These are phyloP conservation scores for Alauda arvensis DNA, from an alignment of 2,797 vertebrate genomes.

Conservation along the genomic window DNA sequence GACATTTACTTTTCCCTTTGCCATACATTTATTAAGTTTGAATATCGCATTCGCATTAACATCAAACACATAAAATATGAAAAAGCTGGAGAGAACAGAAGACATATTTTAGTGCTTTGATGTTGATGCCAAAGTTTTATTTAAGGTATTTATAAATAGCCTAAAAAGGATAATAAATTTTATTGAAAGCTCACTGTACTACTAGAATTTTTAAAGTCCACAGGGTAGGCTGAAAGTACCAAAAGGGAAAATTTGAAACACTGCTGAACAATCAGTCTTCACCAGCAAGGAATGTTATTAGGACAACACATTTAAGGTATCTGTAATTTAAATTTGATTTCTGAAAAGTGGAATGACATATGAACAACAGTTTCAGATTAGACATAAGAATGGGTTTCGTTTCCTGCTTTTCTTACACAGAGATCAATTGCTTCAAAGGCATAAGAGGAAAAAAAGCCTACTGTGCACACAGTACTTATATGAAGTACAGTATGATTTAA, in stretches of 20 bases:
- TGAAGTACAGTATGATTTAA: constrained; percentile 1
- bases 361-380: neutral
- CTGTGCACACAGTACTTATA: neutral
- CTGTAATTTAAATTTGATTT: constrained; percentile 57
- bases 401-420: neutral
- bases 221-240: constrained; percentile 56
- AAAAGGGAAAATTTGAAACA: constrained; percentile 62
- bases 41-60: constrained; percentile 70
- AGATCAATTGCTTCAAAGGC: constrained; percentile 9
- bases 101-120: constrained; percentile 71
- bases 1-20: constrained; percentile 68
- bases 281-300: constrained; percentile 55
- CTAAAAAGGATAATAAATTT: constrained; percentile 75
- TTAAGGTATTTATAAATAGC: constrained; percentile 72
- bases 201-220: constrained; percentile 61
- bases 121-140: constrained; percentile 70
- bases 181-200: constrained; percentile 66
- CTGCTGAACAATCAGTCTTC: constrained; percentile 67
- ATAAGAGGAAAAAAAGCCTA: neutral
- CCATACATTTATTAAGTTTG: constrained; percentile 64
- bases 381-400: neutral
- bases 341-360: constrained; percentile 16
- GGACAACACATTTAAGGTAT: constrained; percentile 61
- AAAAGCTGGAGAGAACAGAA: constrained; percentile 68
- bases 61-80: constrained; percentile 73